Evolutionary conservation across 2,797 vertebrate genomes (phyloP), one percentile per base, ranked within the genome.

Genomic region (Avahi laniger): DNA sequence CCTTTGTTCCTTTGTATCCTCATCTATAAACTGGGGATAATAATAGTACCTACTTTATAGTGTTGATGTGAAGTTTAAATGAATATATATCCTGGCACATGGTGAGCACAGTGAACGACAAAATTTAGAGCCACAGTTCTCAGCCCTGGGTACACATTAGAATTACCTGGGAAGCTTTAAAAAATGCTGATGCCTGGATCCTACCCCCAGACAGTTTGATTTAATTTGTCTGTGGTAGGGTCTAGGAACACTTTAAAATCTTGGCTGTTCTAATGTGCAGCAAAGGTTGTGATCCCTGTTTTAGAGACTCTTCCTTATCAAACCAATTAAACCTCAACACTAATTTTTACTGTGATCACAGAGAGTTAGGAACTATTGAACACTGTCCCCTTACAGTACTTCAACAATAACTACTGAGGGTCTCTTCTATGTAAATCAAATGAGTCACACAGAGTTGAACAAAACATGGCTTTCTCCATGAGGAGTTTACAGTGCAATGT

Each of bases 281-380:
- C 70, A 90, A 81, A 90, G 11, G 9, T 54, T 61, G 48, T 15
- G 33, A 59, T 24, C 5, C 35, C 69, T n/a, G 7, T 18, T 75
- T 89, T 63, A 84, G 48, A 69, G 78, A 75, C 50, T 65, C 15
- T 88, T 88, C 35, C n/a, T 57, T 80, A 84, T 52, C 43, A 97
- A 84, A 81, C 80, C 22, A 46, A 9, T 70, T 48, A 97, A 97
- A 90, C 26, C 85, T 79, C 30, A 12, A 7, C 38, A 59, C 24
- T 69, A 59, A 85, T 81, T 96, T 43, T 65, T 93, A 26, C 13
- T 61, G 41, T 70, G 46, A 89, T 89, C 38, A 65, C 26, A 35
- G 35, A 93, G 26, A 18, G 41, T 85, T 17, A 75, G 67, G 24
- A 91, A 10, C 38, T 26, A 41, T 12, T 75, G 78, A 65, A 76